Evolutionary conservation across 2,113 vertebrate species (phyloP).

Genomic region (Brachirus orientalis): DNA sequence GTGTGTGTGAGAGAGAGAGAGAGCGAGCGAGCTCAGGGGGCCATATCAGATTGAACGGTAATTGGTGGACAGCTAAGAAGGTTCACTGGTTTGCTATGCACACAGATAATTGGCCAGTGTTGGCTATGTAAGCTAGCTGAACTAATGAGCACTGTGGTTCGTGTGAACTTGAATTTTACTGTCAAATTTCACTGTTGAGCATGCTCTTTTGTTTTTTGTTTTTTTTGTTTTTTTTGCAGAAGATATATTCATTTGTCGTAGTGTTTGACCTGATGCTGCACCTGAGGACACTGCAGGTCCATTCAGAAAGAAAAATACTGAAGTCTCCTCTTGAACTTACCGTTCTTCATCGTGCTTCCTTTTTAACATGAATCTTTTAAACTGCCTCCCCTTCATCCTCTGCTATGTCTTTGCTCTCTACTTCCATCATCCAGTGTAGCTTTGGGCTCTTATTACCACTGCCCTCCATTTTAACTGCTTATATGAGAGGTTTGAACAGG

Average conservation of each 20-base stretch:
- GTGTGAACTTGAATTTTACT: constrained; percentile 34
- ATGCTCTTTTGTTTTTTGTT: constrained; percentile 43
- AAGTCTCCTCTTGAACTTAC: constrained; percentile 52
- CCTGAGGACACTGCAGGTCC: constrained; percentile 15
- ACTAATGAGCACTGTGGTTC: constrained; percentile 72
- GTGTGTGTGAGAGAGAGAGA: constrained; percentile 20
- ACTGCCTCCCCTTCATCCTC: constrained; percentile 57
- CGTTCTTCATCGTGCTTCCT: constrained; percentile 59
- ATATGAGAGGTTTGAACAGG: constrained; percentile 47
- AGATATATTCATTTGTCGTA: constrained; percentile 7
- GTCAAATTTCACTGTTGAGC: constrained; percentile 37
- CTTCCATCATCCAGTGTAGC: constrained; percentile 59
- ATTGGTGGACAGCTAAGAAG: constrained; percentile 77
- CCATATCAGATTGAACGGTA: constrained; percentile 75
- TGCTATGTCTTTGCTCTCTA: constrained; percentile 50
- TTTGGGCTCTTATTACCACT: constrained; percentile 32
- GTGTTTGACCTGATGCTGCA: constrained; percentile 17
- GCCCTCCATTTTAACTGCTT: constrained; percentile 46
- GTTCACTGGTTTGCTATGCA: constrained; percentile 77
- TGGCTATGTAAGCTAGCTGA: constrained; percentile 71
- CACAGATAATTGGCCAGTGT: constrained; percentile 75
- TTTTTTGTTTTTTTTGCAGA: constrained; percentile 40
- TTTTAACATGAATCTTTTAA: constrained; percentile 66
- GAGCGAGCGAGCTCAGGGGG: constrained; percentile 44
- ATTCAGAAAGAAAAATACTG: background rate